Evolutionary conservation across 2,113 vertebrate genomes (phyloP).

Genomic region (Otocyon megalotis): DNA sequence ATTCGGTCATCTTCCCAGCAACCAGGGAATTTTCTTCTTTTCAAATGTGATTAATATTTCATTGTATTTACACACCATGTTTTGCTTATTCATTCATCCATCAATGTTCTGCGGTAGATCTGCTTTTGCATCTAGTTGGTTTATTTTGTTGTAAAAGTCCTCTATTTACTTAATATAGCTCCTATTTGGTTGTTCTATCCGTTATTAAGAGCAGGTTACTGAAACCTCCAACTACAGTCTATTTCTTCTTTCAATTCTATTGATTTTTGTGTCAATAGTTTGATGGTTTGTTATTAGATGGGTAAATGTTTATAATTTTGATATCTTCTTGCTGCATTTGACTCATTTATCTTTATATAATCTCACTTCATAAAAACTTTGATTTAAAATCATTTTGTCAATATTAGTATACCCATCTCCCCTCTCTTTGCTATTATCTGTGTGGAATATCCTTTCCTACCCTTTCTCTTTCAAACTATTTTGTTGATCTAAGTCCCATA

Average conservation of each 20-base stretch:
- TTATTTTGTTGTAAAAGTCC: neutral
- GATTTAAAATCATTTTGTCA: neutral
- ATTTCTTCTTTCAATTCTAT: neutral
- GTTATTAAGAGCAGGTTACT: neutral
- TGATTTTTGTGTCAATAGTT: neutral
- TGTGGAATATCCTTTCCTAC: neutral
- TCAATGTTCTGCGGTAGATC: neutral
- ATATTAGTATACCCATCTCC: neutral
- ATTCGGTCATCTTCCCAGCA: neutral
- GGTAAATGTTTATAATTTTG: neutral
- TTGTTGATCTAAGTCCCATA: neutral
- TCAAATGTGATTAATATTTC: neutral
- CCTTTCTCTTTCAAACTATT: neutral
- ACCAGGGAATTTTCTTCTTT: neutral
- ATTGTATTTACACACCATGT: neutral
- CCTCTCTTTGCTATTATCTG: neutral
- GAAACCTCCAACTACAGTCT: neutral
- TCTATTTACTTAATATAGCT: neutral
- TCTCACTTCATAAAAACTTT: neutral
- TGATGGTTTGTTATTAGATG: neutral
- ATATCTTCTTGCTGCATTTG: neutral
- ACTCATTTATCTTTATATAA: neutral
- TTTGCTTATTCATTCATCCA: neutral
- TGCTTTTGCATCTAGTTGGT: neutral
- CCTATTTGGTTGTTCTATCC: neutral